Base-by-base conservation (phyloP, 2,797 vertebrate species). In the Megalops cyprinoides region DNA sequence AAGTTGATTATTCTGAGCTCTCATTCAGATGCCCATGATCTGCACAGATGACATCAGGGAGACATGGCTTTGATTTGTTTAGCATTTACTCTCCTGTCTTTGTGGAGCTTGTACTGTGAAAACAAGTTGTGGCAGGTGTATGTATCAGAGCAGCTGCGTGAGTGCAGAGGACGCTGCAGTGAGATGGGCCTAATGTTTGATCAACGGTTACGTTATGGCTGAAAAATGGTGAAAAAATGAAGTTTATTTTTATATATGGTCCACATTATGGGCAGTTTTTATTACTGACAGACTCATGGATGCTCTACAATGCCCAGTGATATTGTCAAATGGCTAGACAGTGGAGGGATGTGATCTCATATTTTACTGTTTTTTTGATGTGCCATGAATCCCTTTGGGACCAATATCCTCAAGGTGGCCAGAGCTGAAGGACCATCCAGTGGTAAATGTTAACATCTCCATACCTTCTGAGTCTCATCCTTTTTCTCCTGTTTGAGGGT, bases 401-500 rank as follows among this genome's bases (percentile, higher is more conserved):
- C 55, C 44, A 44, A n/a, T 15, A 71, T 44, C 37, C 5, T 71
- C 18, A 39, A 42, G 1, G 39, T 18, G 1, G 39, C 18, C 1
- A 44, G 37, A n/a, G 18, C 20, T 28, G 65, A 23, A 69, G 37
- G 3, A 31, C 51, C n/a, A 15, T 55, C 49, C 37, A 28, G n/a
- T 4, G 23, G 58, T 5, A 56, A 8, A 18, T 14, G 9, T 15
- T 1, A n/a, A 18, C 34, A 14, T 39, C 0, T 28, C 73, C n/a
- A 0, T 88, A 92, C 93, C 84, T 94, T 94, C 83, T 94, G 93
- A 0, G 94, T 95, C 85, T 95, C 95, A 0, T 95, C 94, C 55
- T 94, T 95, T 86, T 95, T 95, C 87, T 95, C 95, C 69, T 95
- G 95, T 82, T 95, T 95, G 69, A 95, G 88, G 0, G 92, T 95